Percentiles rank a stretch among this genome's conserved stretches.
Conservation (phyloP, 2,888 invertebrate species). For the Deilephila porcellus region DNA sequence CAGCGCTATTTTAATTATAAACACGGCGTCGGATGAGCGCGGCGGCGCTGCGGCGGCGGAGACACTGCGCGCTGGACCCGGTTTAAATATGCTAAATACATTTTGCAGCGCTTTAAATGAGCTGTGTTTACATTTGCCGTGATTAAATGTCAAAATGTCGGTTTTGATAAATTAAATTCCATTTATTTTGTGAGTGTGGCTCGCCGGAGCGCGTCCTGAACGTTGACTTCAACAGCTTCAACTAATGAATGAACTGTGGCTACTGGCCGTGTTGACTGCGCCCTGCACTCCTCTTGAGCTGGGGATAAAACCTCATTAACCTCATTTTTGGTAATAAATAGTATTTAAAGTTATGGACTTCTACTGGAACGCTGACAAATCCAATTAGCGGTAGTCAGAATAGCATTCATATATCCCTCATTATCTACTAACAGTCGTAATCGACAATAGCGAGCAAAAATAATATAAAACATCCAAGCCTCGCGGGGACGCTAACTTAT, state of each 20-base stretch:
- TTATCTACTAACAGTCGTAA: too few species aligned
- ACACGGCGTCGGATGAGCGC: not conserved
- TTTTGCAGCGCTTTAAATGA: not conserved
- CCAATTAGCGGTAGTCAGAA: too few species aligned
- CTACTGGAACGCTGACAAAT: too few species aligned
- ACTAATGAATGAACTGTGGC: not conserved
- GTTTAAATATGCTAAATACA: not conserved
- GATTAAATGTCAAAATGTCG: slow-evolving; percentile 6
- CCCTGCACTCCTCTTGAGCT: not conserved
- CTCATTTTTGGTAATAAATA: too few species aligned
- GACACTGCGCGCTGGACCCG: not conserved
- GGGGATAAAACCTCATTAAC: too few species aligned
- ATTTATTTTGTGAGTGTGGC: not conserved
- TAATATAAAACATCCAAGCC: too few species aligned
- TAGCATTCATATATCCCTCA: too few species aligned
- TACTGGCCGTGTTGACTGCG: not conserved
- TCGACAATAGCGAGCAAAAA: too few species aligned
- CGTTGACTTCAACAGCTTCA: not conserved
- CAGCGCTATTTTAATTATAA: slow-evolving; percentile 21
- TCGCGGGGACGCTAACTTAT: too few species aligned
- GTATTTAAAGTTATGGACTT: too few species aligned
- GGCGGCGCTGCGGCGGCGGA: not conserved
- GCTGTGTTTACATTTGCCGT: not conserved
- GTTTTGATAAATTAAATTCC: not conserved
- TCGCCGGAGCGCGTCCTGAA: not conserved